These are phyloP conservation scores for Procambarus virginalis DNA, from an alignment of 1,140 invertebrate species.

Conservation along the genomic window DNA sequence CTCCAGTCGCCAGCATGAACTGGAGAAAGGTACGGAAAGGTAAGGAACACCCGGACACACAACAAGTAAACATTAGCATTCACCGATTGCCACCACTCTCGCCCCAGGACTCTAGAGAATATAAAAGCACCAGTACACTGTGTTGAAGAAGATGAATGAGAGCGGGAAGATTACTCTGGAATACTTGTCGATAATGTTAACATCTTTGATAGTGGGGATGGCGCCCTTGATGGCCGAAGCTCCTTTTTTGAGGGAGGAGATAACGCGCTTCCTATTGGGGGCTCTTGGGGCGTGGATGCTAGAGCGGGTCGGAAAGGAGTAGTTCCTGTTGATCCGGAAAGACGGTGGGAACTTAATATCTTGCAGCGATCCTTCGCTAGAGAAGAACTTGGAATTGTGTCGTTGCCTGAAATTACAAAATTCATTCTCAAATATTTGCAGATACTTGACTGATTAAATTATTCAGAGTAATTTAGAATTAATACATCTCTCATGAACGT, in stretches of 20 bases:
- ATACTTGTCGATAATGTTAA: slow-evolving; percentile 98
- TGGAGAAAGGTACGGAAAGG: background rate
- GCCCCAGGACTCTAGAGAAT: slow-evolving; percentile 76
- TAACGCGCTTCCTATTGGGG: slow-evolving; percentile 69
- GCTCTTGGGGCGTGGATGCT: slow-evolving; percentile 54
- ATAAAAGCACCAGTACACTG: slow-evolving; percentile 96
- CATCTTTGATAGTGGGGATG: slow-evolving; percentile 95
- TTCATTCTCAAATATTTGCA: too few relatives aligned
- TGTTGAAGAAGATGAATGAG: slow-evolving; percentile 94
- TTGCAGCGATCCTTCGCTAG: slow-evolving; percentile 65
- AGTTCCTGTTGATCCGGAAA: slow-evolving; percentile 83
- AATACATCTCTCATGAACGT: too few relatives aligned
- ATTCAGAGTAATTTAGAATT: too few relatives aligned
- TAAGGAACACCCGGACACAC: background rate
- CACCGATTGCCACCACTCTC: background rate
- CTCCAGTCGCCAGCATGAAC: background rate
- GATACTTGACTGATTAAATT: too few relatives aligned
- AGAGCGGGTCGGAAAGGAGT: slow-evolving; percentile 71
- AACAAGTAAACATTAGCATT: background rate
- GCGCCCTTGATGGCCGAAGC: slow-evolving; percentile 72
- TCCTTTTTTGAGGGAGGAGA: slow-evolving; percentile 71
- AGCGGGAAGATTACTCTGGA: slow-evolving; percentile 95
- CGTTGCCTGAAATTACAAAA: slow-evolving; percentile 59
- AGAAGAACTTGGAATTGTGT: slow-evolving; percentile 70
- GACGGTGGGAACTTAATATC: slow-evolving; percentile 83